These are phyloP conservation scores for Parnassius mnemosyne DNA, from an alignment of 2,888 invertebrate species.

Conservation along the genomic window DNA sequence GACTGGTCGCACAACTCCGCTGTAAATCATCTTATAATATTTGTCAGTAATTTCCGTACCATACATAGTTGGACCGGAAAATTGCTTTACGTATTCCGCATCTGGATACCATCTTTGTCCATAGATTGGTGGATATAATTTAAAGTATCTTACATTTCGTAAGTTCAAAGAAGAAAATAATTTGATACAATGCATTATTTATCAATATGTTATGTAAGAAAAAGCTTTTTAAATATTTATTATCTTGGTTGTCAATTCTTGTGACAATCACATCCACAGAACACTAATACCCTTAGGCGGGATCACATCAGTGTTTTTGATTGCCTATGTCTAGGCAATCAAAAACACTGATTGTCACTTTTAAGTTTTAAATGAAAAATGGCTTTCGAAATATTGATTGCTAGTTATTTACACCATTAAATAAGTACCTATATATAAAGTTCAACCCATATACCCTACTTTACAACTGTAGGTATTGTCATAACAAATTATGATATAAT, in stretches of 20 bases:
- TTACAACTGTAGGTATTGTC: too few species aligned
- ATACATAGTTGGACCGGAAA: slow-evolving; percentile 79
- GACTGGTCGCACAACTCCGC: slow-evolving; percentile 55
- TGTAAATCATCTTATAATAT: slow-evolving; percentile 57
- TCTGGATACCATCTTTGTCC: slow-evolving; percentile 84
- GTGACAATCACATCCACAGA: too few species aligned
- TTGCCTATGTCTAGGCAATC: not conserved
- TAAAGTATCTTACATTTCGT: slow-evolving; percentile 39
- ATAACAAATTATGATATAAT: too few species aligned
- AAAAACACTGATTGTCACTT: too few species aligned
- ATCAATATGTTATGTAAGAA: not conserved
- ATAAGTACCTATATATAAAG: not conserved
- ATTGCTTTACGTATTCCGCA: slow-evolving; percentile 78
- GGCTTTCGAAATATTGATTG: not conserved
- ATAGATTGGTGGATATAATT: slow-evolving; percentile 37
- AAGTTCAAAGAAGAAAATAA: slow-evolving; percentile 10
- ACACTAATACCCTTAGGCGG: too few species aligned
- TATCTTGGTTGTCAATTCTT: not conserved
- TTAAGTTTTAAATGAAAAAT: not conserved
- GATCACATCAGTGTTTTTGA: too few species aligned
- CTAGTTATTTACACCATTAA: not conserved
- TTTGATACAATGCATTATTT: slow-evolving; percentile 12
- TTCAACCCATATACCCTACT: too few species aligned
- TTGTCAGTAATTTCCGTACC: slow-evolving; percentile 68
- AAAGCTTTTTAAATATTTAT: not conserved